Conservation (phyloP, 2,797 vertebrate genomes). For the Coregonus sp. region DNA sequence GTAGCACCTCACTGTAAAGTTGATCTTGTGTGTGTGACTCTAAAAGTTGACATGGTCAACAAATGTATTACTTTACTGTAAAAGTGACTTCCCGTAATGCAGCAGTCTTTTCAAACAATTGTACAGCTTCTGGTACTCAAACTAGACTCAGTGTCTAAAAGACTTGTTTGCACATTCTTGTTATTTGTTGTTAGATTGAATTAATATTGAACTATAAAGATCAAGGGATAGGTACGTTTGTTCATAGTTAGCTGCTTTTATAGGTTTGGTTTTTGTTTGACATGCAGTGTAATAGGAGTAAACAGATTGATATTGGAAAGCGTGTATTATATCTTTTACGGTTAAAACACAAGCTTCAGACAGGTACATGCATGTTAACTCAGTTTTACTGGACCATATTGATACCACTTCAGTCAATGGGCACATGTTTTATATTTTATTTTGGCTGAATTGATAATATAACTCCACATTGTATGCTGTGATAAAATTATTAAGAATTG, state of each 20-base stretch:
- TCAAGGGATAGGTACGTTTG: background rate
- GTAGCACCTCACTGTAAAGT: constrained; percentile 2
- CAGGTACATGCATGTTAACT: background rate
- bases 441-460: background rate
- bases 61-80: background rate
- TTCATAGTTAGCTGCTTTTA: background rate
- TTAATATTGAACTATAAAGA: background rate
- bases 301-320: background rate
- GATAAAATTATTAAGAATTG: background rate
- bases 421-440: constrained; percentile 4
- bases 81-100: background rate
- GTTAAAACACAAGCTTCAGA: background rate
- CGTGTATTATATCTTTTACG: background rate
- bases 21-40: background rate
- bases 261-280: background rate
- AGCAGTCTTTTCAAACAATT: background rate
- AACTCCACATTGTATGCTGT: background rate
- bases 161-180: background rate
- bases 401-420: background rate
- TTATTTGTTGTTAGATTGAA: background rate
- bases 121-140: background rate
- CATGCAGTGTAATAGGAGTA: background rate
- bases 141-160: background rate
- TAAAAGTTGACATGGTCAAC: background rate
- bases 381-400: background rate